Evolutionary conservation across 2,888 invertebrate species (phyloP), one percentile per base, ranked within the genome.

Genomic region (Campopleginae sp.): DNA sequence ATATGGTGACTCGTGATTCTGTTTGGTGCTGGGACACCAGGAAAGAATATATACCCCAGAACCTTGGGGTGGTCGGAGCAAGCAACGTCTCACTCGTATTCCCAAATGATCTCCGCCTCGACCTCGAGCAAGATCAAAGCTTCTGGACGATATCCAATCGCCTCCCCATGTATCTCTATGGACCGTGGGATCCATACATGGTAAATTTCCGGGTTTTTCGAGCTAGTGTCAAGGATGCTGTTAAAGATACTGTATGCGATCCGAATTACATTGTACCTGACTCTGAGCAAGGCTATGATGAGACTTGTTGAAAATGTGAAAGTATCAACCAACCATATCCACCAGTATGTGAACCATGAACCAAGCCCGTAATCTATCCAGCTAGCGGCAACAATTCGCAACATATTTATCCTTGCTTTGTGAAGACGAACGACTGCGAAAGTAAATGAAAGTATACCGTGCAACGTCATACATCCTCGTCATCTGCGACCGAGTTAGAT

Each of bases 21-120:
- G 94, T 98, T 0, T 97, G 96, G 63, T 98, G 98, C 90, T 98
- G 98, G 98, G 96, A 98, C 89, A 96, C 96, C 0, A 94, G 94
- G 0, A 97, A 97, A 88, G 95, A 96, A 0, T 97, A 97, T 90
- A 94, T 94, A 58, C 95, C 95, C 44, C 94, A 94, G 10, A 96
- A 96, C 88, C 93, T 96, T 27, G 96, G 95, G 0, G 93, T 96
- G 1, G 94, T 97, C 0, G 96, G 96, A 0, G 93, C 94, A 51
- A 96, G 96, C 92, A 93, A 95, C 2, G 95, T 95, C 12, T 95
- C 96, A 0, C 94, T 98, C 85, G 94, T 97, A 19, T 98, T 97
- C 91, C 97, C 98, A 0, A 98, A 98, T 90, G 98, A 98, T 91
- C 93, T 98, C 63, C 96, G 96, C 93, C 94, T 97, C 12, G 97